These are phyloP conservation scores for Germaria angustata DNA, from an alignment of 2,888 invertebrate species.

Conservation along the genomic window DNA sequence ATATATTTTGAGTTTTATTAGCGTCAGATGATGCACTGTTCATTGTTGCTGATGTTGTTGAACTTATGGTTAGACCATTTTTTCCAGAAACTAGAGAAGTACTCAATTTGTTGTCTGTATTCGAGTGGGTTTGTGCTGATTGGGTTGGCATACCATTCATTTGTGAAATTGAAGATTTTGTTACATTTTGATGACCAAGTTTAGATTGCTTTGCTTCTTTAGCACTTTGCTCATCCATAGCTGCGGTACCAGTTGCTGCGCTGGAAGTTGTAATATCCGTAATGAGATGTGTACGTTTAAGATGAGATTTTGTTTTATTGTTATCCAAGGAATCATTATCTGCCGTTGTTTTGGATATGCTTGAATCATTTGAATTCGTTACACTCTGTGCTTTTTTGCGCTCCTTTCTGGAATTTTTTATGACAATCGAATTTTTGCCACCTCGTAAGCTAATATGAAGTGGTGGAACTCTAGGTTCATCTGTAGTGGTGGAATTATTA, in stretches of 20 bases:
- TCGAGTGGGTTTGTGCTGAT: constrained; percentile 36
- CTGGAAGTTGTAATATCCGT: constrained; percentile 38
- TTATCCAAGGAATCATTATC: constrained; percentile 72
- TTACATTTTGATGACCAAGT: constrained; percentile 66
- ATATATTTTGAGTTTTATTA: constrained; percentile 60
- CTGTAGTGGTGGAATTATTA: constrained; percentile 74
- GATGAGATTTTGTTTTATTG: constrained; percentile 72
- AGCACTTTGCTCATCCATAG: constrained; percentile 15
- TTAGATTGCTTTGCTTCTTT: constrained; percentile 72
- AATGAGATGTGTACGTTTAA: constrained; percentile 70
- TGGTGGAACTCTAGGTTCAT: constrained; percentile 92
- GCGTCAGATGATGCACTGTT: constrained; percentile 32
- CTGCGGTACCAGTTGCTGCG: constrained; percentile 45
- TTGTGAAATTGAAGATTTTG: constrained; percentile 55
- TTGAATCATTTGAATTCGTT: constrained; percentile 71
- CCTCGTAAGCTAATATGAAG: constrained; percentile 90
- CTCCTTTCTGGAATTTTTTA: constrained; percentile 88
- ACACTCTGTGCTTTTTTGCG: constrained; percentile 82
- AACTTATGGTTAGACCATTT: constrained; percentile 75
- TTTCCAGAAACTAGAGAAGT: constrained; percentile 72
- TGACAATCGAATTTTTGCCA: constrained; percentile 90
- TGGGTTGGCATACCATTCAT: constrained; percentile 56
- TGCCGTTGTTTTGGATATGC: constrained; percentile 68
- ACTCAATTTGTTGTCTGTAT: constrained; percentile 47
- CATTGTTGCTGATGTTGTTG: constrained; percentile 50